phyloP scores from a whole-genome alignment of 2,113 vertebrate genomes.

The Desmodus rotundus region DNA sequence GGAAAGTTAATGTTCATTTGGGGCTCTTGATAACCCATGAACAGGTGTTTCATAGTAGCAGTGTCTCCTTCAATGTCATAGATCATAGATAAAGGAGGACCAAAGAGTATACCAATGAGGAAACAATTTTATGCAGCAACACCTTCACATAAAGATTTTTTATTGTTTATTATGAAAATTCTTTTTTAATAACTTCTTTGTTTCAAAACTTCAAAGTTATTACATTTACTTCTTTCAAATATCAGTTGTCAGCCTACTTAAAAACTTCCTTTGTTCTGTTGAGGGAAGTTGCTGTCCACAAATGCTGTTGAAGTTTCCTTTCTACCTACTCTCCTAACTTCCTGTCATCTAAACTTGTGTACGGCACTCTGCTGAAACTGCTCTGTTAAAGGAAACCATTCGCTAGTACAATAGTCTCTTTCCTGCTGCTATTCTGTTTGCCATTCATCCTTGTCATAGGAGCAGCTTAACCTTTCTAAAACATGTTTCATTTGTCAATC shows the following conservation, averaged over 20 bases:
- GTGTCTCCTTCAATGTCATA: not conserved
- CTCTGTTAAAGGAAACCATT: not conserved
- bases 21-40: not conserved
- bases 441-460: not conserved
- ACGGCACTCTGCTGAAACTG: not conserved
- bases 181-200: not conserved
- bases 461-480: conserved; percentile 39
- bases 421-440: not conserved
- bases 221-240: conserved; percentile 27
- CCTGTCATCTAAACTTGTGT: not conserved
- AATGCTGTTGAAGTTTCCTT: not conserved
- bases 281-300: not conserved
- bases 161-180: not conserved
- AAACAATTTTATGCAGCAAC: not conserved
- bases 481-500: not conserved
- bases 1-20: not conserved
- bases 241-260: not conserved
- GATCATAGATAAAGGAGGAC: not conserved
- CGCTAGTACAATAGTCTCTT: not conserved
- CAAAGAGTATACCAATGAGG: not conserved
- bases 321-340: not conserved
- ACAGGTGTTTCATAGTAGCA: not conserved
- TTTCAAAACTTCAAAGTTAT: not conserved
- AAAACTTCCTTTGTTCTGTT: not conserved
- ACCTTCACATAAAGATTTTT: not conserved